Conservation (phyloP, 2,797 vertebrate species). For the Neolamprologus multifasciatus region DNA sequence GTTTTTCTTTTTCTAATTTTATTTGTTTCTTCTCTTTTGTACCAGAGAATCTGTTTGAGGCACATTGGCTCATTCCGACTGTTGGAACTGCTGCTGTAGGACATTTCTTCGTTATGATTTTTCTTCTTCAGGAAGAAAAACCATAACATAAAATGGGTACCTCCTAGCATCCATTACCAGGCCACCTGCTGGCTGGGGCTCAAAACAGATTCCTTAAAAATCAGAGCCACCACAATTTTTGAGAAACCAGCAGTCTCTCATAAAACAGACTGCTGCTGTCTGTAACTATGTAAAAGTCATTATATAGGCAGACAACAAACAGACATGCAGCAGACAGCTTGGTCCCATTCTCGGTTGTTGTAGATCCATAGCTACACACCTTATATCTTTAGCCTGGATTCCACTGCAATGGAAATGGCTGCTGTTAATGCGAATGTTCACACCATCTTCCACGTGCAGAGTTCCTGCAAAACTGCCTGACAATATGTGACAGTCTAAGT, state of each 20-base stretch:
- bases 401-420: not conserved
- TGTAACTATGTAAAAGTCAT: not conserved
- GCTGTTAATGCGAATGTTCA: accelerated
- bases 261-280: not conserved
- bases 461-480: not conserved
- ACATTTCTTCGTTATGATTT: accelerated
- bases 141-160: not conserved
- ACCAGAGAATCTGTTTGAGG: not conserved
- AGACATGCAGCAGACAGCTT: not conserved
- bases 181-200: not conserved
- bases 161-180: not conserved
- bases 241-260: not conserved
- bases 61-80: not conserved
- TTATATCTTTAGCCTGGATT: not conserved
- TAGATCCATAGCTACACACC: not conserved
- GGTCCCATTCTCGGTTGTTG: accelerated
- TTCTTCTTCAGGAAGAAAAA: not conserved
- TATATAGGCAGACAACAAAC: not conserved
- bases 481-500: not conserved
- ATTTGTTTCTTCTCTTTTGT: not conserved
- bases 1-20: not conserved
- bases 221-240: not conserved
- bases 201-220: not conserved
- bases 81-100: not conserved
- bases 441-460: not conserved